These are phyloP conservation scores for Ennomos quercinarius DNA, from an alignment of 2,888 invertebrate genomes.

Conservation along the genomic window DNA sequence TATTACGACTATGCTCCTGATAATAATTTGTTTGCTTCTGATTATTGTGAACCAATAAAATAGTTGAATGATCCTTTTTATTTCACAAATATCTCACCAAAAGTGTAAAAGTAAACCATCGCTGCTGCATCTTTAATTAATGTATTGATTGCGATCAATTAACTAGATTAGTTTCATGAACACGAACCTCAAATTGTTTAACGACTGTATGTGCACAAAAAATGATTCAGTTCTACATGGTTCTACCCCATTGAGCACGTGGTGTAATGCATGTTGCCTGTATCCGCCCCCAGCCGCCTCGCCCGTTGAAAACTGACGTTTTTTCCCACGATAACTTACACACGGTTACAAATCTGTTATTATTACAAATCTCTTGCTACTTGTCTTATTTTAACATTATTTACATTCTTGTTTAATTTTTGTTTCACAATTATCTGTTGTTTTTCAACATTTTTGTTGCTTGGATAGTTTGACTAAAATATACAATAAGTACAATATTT, in stretches of 20 bases:
- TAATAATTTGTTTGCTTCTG: slow-evolving; percentile 75
- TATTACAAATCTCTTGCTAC: slow-evolving; percentile 44
- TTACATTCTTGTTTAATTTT: slow-evolving; percentile 9
- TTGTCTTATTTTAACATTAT: slow-evolving; percentile 30
- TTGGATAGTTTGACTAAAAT: slow-evolving; percentile 17
- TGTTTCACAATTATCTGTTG: slow-evolving; percentile 23
- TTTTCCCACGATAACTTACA: slow-evolving; percentile 78
- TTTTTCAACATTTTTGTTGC: slow-evolving; percentile 7
- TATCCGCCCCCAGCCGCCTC: slow-evolving; percentile 71
- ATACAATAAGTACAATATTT: slow-evolving; percentile 27
- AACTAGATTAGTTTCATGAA: slow-evolving; percentile 25
- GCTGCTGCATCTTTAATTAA: neutral
- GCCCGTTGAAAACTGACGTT: slow-evolving; percentile 68
- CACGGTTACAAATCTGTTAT: slow-evolving; percentile 66
- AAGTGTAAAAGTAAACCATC: neutral
- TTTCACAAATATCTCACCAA: neutral
- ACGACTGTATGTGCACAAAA: slow-evolving; percentile 38
- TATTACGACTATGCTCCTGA: slow-evolving; percentile 75
- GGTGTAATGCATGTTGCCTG: slow-evolving; percentile 64
- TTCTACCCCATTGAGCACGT: slow-evolving; percentile 65
- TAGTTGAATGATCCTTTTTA: slow-evolving; percentile 20
- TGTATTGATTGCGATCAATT: slow-evolving; percentile 4
- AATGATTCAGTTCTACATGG: slow-evolving; percentile 54
- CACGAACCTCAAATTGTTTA: slow-evolving; percentile 30
- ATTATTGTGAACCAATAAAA: slow-evolving; percentile 50